phyloP scores from a whole-genome alignment of 2,888 invertebrate species.

The Eilema griseolum region DNA sequence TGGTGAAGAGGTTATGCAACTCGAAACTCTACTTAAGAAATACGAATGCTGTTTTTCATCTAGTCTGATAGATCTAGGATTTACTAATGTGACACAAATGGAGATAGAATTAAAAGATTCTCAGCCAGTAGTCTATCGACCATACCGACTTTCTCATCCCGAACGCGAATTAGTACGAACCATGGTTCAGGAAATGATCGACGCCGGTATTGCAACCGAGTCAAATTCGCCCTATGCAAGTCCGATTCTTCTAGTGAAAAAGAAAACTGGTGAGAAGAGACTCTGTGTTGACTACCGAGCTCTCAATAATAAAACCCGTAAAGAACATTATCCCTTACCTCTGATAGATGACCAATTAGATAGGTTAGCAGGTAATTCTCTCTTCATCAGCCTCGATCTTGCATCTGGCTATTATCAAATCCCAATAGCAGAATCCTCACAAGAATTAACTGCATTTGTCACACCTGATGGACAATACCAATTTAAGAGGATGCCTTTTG shows the following conservation, averaged over 20 bases:
- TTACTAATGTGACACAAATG: conserved; percentile 17
- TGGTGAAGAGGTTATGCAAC: not conserved
- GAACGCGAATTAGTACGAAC: conserved; percentile 1
- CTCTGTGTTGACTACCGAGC: conserved; percentile 44
- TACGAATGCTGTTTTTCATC: conserved; percentile 28
- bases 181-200: conserved; percentile 47
- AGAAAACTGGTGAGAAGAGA: too few relatives aligned
- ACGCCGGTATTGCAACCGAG: conserved; percentile 36
- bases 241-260: conserved; percentile 47
- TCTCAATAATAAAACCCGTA: conserved; percentile 36
- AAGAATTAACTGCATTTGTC: too few relatives aligned
- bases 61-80: conserved; percentile 20
- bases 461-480: too few relatives aligned
- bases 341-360: conserved; percentile 47
- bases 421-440: too few relatives aligned
- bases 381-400: conserved; percentile 33
- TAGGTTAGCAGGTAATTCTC: conserved; percentile 33
- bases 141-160: not conserved
- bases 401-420: too few relatives aligned
- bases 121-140: conserved; percentile 1
- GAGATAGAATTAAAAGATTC: not conserved
- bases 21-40: conserved; percentile 1
- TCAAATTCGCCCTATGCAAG: conserved; percentile 20
- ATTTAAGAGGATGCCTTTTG: too few relatives aligned
- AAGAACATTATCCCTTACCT: conserved; percentile 43